Evolutionary conservation across 2,797 vertebrate species (phyloP).

Genomic region (Sylvilagus floridanus): DNA sequence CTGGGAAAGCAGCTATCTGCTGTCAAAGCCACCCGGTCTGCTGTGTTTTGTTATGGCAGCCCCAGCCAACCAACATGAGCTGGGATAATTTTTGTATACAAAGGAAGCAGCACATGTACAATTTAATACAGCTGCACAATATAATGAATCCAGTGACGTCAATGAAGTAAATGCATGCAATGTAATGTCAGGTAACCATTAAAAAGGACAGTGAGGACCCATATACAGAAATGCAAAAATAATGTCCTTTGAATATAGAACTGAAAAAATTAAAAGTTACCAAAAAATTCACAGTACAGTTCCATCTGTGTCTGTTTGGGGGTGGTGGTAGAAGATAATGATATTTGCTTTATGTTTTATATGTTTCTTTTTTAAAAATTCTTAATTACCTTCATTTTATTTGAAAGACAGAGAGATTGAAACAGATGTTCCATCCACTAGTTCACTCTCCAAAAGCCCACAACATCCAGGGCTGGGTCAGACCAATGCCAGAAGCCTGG

Average conservation of each 20-base stretch:
- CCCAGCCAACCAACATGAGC: neutral
- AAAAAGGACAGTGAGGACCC: neutral
- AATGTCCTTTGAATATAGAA: neutral
- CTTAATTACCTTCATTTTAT: no score
- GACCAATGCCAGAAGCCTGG: no score
- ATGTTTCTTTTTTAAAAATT: neutral
- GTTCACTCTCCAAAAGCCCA: no score
- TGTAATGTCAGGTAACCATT: neutral
- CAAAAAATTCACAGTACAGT: constrained; percentile 7
- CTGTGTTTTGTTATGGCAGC: neutral
- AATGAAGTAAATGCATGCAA: neutral
- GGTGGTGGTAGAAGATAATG: neutral
- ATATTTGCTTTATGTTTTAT: constrained; percentile 3
- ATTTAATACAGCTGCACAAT: neutral
- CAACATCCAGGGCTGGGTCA: no score
- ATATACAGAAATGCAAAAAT: neutral
- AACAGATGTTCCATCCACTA: no score
- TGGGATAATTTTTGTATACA: neutral
- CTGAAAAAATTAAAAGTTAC: neutral
- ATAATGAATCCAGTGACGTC: neutral
- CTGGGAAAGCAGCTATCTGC: neutral
- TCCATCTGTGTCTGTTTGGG: constrained; percentile 2
- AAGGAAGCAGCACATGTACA: constrained; percentile 21
- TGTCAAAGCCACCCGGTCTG: neutral
- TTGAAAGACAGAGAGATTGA: no score